A percentile compares a stretch with the other conserved stretches of the same genome.
These are phyloP conservation scores for Pogonomyrmex californicus DNA, from an alignment of 1,140 invertebrate genomes.

Conservation along the genomic window DNA sequence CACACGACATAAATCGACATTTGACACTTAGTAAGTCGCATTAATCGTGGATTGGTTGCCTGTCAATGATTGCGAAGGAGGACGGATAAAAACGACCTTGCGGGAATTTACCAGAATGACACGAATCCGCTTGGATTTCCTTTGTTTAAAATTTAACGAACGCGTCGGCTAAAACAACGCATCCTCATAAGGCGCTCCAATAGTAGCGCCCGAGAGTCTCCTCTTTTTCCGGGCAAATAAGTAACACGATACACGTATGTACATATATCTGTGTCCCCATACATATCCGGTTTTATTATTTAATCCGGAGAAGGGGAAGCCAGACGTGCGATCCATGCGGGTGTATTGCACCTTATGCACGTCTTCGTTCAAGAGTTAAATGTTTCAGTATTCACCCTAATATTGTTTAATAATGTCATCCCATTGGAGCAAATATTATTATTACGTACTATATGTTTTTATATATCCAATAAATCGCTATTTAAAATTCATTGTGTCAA, in stretches of 20 bases:
- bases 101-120: not conserved
- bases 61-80: not conserved
- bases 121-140: slow-evolving; percentile 21
- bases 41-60: not conserved
- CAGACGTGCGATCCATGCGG: slow-evolving; percentile 26
- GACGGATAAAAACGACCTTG: not conserved
- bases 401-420: not conserved
- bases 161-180: slow-evolving; percentile 16
- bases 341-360: not conserved
- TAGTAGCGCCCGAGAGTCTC: slow-evolving; percentile 55
- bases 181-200: slow-evolving; percentile 34
- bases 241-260: slow-evolving; percentile 70
- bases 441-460: not conserved
- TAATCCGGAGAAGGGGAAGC: slow-evolving; percentile 20
- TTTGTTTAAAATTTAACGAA: slow-evolving; percentile 61
- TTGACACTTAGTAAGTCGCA: not conserved
- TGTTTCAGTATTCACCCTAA: not conserved
- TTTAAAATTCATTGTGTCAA: not conserved
- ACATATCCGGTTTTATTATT: slow-evolving; percentile 59
- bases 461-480: not conserved
- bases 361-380: slow-evolving; percentile 2
- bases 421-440: not conserved
- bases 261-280: slow-evolving; percentile 37
- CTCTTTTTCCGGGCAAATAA: slow-evolving; percentile 74
- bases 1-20: slow-evolving; percentile 10